A percentile compares a stretch with the other conserved stretches of the same genome.
Evolutionary conservation across 2,888 invertebrate genomes (phyloP).

Genomic region (Dyspetes luteomarginatus): DNA sequence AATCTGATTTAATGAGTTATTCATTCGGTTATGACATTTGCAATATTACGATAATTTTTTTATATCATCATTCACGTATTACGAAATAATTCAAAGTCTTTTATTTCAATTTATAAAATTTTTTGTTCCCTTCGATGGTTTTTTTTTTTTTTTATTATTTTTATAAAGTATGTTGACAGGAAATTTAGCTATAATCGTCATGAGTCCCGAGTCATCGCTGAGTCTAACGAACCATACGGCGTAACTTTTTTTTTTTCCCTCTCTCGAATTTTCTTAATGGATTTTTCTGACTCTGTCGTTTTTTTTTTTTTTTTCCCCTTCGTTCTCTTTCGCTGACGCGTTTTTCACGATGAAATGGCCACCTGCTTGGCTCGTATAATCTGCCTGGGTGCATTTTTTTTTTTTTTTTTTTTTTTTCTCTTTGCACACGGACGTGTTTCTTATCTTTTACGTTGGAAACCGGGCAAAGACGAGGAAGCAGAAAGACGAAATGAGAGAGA

Average conservation of each 20-base stretch:
- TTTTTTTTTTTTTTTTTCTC: slow-evolving; percentile 1
- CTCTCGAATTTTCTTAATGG: slow-evolving; percentile 4
- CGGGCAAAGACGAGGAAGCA: slow-evolving; percentile 29
- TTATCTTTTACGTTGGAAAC: slow-evolving; percentile 37
- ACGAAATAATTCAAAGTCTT: neutral
- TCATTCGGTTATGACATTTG: too few species aligned
- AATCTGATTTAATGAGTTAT: too few species aligned
- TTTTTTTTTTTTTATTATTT: neutral
- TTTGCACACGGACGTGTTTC: slow-evolving; percentile 25
- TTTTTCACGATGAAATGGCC: slow-evolving; percentile 11
- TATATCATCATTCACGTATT: neutral
- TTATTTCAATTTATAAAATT: neutral
- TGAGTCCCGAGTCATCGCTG: neutral
- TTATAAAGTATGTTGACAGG: slow-evolving; percentile 11
- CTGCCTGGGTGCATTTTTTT: neutral
- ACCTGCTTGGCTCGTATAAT: slow-evolving; percentile 5
- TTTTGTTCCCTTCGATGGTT: neutral
- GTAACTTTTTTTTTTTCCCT: neutral
- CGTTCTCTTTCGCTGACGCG: neutral
- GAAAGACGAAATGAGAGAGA: slow-evolving; percentile 18
- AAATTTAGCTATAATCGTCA: slow-evolving; percentile 10
- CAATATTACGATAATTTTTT: too few species aligned
- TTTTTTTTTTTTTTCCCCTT: neutral
- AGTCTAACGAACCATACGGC: neutral
- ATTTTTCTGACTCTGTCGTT: neutral